Conservation (phyloP, 2,888 invertebrate genomes). For the Zaprionus obscuricornis region DNA sequence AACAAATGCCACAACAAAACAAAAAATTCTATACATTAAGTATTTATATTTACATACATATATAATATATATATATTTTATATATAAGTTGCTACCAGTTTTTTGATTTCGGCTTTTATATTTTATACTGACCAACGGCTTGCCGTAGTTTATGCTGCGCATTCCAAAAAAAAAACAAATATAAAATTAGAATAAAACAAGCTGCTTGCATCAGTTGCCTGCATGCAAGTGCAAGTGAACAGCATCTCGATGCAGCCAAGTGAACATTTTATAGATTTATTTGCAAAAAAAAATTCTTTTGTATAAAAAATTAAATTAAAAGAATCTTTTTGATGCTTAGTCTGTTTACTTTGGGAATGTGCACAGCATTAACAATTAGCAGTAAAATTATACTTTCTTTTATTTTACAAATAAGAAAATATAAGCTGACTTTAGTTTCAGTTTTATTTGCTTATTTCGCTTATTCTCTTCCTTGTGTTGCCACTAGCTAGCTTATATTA, state of each 20-base stretch:
- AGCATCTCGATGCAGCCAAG: too few relatives aligned
- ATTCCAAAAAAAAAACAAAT: too few relatives aligned
- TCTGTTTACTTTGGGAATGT: slow-evolving; percentile 26
- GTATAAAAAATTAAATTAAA: too few relatives aligned
- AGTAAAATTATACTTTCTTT: slow-evolving; percentile 16
- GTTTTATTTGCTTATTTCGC: slow-evolving; percentile 58
- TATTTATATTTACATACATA: slow-evolving; percentile 17
- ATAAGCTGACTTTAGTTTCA: slow-evolving; percentile 64
- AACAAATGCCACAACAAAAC: slow-evolving; percentile 38
- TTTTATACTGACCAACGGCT: slow-evolving; percentile 9
- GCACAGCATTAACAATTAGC: slow-evolving; percentile 41
- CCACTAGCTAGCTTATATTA: too few relatives aligned
- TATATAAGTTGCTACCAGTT: slow-evolving; percentile 56
- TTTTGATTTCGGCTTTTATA: slow-evolving; percentile 36
- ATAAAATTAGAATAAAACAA: too few relatives aligned
- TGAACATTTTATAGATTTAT: too few relatives aligned
- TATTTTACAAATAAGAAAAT: slow-evolving; percentile 43
- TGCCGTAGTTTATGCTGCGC: slow-evolving; percentile 24
- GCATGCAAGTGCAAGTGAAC: too few relatives aligned
- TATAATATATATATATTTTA: slow-evolving; percentile 9
- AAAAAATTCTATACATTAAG: slow-evolving; percentile 41
- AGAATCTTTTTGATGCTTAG: too few relatives aligned
- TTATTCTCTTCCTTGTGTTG: slow-evolving; percentile 51
- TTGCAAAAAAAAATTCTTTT: too few relatives aligned
- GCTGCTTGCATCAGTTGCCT: too few relatives aligned